These are phyloP conservation scores for Clanis bilineata DNA, from an alignment of 2,888 invertebrate genomes.

Conservation along the genomic window DNA sequence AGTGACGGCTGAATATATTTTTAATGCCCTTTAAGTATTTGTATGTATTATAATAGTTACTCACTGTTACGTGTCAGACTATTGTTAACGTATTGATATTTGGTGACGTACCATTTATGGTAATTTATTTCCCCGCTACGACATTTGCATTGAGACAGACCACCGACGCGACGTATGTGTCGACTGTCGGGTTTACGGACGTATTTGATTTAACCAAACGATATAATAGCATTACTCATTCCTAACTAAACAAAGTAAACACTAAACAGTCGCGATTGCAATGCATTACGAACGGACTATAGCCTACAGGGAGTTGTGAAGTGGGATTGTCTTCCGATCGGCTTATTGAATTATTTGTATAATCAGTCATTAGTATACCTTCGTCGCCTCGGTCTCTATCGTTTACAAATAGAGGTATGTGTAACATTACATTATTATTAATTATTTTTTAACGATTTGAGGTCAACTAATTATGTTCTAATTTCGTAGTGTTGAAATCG, in stretches of 20 bases:
- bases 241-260: slow-evolving; percentile 2
- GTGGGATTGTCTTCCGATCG: slow-evolving; percentile 19
- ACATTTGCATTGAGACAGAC: slow-evolving; percentile 35
- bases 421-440: slow-evolving; percentile 26
- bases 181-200: slow-evolving; percentile 31
- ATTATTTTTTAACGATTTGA: slow-evolving; percentile 55
- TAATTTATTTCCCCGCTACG: slow-evolving; percentile 41
- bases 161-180: slow-evolving; percentile 28
- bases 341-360: neutral
- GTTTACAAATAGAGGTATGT: slow-evolving; percentile 15
- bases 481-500: slow-evolving; percentile 30
- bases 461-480: slow-evolving; percentile 31
- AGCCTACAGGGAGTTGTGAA: slow-evolving; percentile 18
- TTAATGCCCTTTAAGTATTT: no score
- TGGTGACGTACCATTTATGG: slow-evolving; percentile 33
- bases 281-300: neutral
- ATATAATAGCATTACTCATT: slow-evolving; percentile 16
- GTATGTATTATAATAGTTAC: no score
- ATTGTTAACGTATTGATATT: slow-evolving; percentile 42
- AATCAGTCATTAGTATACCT: slow-evolving; percentile 5
- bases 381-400: slow-evolving; percentile 31
- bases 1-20: no score
- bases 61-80: neutral
- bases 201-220: slow-evolving; percentile 23
- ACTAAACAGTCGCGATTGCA: neutral